A percentile compares a stretch with the other conserved stretches of the same genome.
Conservation (phyloP, 2,797 vertebrate species). For the Pangasius mekongensis region DNA sequence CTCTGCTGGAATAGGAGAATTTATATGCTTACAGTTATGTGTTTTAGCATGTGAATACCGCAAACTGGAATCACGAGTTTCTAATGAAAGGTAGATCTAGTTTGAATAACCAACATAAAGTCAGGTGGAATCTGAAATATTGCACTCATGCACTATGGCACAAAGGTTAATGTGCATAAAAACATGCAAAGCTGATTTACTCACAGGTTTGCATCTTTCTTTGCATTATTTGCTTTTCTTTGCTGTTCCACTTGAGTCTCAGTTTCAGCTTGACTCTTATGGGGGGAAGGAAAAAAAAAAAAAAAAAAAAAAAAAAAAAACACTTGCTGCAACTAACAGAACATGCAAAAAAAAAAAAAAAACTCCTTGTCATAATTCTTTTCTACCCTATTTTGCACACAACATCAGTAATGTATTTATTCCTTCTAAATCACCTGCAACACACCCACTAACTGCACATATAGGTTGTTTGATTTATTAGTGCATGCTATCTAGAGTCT, state of each 20-base stretch:
- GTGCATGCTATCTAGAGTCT: background rate
- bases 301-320: no score
- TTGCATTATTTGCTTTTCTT: background rate
- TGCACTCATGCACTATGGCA: background rate
- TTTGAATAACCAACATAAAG: background rate
- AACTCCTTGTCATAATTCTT: background rate
- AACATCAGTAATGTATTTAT: no score
- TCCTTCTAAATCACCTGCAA: background rate
- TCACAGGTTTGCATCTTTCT: no score
- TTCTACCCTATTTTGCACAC: background rate
- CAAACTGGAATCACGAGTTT: background rate
- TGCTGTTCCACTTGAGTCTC: background rate
- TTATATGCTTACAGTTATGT: slow-evolving; percentile 14
- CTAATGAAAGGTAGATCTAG: background rate
- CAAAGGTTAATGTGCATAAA: background rate
- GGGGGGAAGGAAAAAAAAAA: background rate
- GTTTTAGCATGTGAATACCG: slow-evolving; percentile 5
- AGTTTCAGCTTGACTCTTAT: slow-evolving; percentile 1
- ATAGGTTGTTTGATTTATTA: background rate
- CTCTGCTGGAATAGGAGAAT: slow-evolving; percentile 25
- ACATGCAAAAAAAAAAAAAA: background rate
- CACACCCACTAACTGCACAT: background rate
- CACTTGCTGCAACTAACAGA: background rate
- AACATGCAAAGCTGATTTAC: background rate
- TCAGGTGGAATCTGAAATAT: background rate